A percentile compares a stretch with the other conserved stretches of the same genome.
phyloP scores from a whole-genome alignment of 2,113 vertebrate species.

The Isurus oxyrinchus region DNA sequence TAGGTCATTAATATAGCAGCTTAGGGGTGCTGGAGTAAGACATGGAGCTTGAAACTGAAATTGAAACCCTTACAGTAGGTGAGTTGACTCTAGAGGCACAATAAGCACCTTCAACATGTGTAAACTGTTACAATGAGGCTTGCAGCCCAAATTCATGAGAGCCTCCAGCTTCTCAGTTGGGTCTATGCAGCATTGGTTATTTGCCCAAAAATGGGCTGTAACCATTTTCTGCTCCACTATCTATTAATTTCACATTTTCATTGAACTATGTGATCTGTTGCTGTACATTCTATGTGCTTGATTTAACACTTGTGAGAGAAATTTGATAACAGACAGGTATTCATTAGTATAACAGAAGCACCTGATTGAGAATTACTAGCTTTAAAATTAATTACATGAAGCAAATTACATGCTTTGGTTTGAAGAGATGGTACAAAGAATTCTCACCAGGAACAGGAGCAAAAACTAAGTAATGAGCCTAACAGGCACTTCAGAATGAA shows the following conservation, averaged over 20 bases:
- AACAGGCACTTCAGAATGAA: not conserved
- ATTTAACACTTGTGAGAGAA: not conserved
- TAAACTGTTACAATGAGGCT: not conserved
- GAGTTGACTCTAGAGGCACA: not conserved
- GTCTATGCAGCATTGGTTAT: not conserved
- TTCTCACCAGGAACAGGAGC: not conserved
- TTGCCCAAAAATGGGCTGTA: not conserved
- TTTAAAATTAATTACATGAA: constrained; percentile 15
- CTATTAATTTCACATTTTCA: not conserved
- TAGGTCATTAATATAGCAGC: too few species aligned
- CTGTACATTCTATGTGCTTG: not conserved
- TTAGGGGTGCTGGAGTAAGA: not conserved
- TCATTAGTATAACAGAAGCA: constrained; percentile 3
- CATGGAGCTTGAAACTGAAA: not conserved
- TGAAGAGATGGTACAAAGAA: not conserved
- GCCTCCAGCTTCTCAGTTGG: not conserved
- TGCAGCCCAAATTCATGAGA: not conserved
- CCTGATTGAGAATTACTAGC: not conserved
- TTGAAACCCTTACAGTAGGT: not conserved
- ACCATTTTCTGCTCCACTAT: not conserved
- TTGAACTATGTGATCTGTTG: not conserved
- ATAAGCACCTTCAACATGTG: not conserved
- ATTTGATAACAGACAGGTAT: not conserved
- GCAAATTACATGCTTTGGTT: not conserved
- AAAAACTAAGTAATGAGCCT: not conserved